These are phyloP conservation scores for Calcarius lapponicus DNA, from an alignment of 2,797 vertebrate genomes.

Conservation along the genomic window DNA sequence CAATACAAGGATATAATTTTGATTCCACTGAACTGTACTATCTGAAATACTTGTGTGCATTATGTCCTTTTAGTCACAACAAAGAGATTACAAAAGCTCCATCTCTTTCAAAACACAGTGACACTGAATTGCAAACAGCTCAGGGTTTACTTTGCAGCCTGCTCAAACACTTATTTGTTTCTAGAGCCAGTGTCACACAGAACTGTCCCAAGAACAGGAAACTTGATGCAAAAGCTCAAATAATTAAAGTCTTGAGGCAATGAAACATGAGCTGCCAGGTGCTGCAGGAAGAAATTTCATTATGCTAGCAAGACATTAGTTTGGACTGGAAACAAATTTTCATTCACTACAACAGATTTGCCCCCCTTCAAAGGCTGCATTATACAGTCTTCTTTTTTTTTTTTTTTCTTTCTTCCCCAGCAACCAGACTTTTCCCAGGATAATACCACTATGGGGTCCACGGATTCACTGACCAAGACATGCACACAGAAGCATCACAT, in stretches of 20 bases:
- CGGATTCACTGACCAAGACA: background rate
- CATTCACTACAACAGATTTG: background rate
- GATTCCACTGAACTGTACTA: background rate
- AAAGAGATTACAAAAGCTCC: background rate
- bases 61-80: background rate
- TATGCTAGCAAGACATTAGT: background rate
- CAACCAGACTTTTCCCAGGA: background rate
- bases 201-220: background rate
- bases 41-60: background rate
- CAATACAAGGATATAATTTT: background rate
- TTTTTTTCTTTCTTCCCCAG: background rate
- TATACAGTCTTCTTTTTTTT: background rate
- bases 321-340: background rate
- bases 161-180: background rate
- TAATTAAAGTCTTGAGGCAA: background rate
- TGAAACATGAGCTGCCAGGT: background rate
- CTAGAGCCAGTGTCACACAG: background rate
- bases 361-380: background rate
- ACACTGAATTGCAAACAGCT: background rate
- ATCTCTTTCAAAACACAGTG: background rate
- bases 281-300: background rate
- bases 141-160: background rate
- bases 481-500: background rate
- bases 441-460: background rate
- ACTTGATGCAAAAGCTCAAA: background rate